Conservation (phyloP, 2,113 vertebrate genomes). For the Phalacrocorax carbo region DNA sequence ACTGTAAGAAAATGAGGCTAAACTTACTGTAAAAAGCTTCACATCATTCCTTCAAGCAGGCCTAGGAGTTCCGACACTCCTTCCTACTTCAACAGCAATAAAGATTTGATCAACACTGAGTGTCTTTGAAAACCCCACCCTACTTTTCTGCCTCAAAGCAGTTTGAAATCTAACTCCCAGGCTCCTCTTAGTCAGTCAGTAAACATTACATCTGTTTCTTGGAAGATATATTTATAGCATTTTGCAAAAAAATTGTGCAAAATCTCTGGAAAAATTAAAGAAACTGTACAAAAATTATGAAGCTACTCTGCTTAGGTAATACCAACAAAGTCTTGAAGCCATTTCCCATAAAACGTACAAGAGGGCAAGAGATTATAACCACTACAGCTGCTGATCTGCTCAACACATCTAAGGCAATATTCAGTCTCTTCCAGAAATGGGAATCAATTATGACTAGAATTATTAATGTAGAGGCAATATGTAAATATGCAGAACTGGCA, state of each 20-base stretch:
- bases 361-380: background rate
- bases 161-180: background rate
- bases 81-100: background rate
- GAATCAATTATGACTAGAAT: background rate
- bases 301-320: background rate
- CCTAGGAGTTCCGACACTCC: background rate
- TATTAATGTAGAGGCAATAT: background rate
- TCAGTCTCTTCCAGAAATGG: background rate
- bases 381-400: background rate
- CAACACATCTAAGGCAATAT: background rate
- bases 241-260: slow-evolving; percentile 5
- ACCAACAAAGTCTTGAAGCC: background rate
- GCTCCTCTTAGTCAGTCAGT: background rate
- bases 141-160: background rate
- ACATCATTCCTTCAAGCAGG: background rate
- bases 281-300: background rate
- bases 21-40: background rate
- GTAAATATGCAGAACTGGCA: background rate
- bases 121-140: background rate
- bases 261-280: background rate
- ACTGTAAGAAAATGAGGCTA: background rate
- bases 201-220: background rate
- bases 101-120: background rate
- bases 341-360: background rate
- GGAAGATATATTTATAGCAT: background rate